Base-by-base conservation (phyloP, 1,140 invertebrate species). In the Harpegnathos saltator region DNA sequence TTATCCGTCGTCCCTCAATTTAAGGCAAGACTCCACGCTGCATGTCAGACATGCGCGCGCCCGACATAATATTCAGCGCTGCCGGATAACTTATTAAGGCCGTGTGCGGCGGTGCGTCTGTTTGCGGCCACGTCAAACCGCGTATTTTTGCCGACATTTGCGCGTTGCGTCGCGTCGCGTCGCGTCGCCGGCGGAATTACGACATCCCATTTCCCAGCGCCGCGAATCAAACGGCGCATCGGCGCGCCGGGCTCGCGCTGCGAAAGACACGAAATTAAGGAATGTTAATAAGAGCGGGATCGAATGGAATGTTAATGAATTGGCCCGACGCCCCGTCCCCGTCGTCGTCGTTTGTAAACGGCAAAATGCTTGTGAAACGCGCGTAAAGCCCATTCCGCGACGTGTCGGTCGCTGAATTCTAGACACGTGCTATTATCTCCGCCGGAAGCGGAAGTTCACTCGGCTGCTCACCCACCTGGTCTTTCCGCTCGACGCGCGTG, bases 391-490 rank as follows among this genome's bases (percentile, higher is more conserved):
- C 50, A 33, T 54, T 48, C 48, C 12, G 61, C 24, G 7, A 82
- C 68, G 61, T 63, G 71, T 82, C 44, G 54, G 15, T 72, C 63
- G 15, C 54, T 71, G 69, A 38, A 86, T 82, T 85, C 58, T 86
- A 82, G 89, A 91, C 90, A 89, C 90, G 90, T 90, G 90, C 93
- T 91, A 93, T 94, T 94, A 94, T 93, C 92, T 93, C 90, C 86
- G 88, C 90, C 93, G 93, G 93, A 93, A 94, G 75, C 92, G 93
- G 93, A 94, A 93, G 92, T 90, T 90, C 91, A 93, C 91, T 93
- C 91, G 89, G 90, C 90, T 93, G 93, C 93, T 93, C 92, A 93
- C 91, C 93, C 93, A 94, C 93, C 93, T 94, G 91, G 91, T 90
- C 87, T 90, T 92, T 91, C 91, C 85, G 88, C 83, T 68, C 56